Evolutionary conservation across 2,888 invertebrate species (phyloP), one percentile per base, ranked within the genome.

Genomic region (Parasteatoda lunata): DNA sequence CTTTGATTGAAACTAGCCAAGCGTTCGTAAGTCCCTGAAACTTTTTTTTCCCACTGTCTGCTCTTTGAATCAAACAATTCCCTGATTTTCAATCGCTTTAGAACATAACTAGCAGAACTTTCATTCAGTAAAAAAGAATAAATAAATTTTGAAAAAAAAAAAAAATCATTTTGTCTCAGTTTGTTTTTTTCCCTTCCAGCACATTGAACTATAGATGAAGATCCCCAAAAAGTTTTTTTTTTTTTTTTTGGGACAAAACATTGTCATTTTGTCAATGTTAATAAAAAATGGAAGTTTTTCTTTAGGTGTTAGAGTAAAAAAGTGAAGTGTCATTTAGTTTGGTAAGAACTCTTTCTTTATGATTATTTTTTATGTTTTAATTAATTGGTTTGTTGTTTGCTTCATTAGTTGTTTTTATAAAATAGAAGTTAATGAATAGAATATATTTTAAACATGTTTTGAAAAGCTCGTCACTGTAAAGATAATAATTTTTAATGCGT

Each of bases 1-100:
- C n/a, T 77, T 30, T 73, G 68, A 77, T 71, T 77, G 71, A 77
- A 77, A 65, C 65, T 64, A 77, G 71, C 77, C 71, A 83, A 83
- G 77, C 77, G 82, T 82, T 72, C 48, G 71, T 49, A 13, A 66
- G 15, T 70, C 15, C 51, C 45, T 45, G 45, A 47, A 45, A 52
- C 48, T 80, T 80, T 80, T 59, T 65, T 48, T 45, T 13, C 65
- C 59, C 13, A 15, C 51, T 78, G 64, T 51, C 79, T 72, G 64
- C 30, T 45, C 49, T n/a, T 76, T 65, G 48, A 71, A 79, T 71
- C 70, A 64, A 70, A 71, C 79, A 79, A 70, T 79, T 71, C 71
- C 11, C 54, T 65, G 49, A 59, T 76, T 76, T 48, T 59, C 47
- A 76, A 15, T 76, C 65, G 65, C 64, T n/a, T 76, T 59, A 64